Evolutionary conservation across 2,797 vertebrate species (phyloP).

Genomic region (Sebastes hubbsi): DNA sequence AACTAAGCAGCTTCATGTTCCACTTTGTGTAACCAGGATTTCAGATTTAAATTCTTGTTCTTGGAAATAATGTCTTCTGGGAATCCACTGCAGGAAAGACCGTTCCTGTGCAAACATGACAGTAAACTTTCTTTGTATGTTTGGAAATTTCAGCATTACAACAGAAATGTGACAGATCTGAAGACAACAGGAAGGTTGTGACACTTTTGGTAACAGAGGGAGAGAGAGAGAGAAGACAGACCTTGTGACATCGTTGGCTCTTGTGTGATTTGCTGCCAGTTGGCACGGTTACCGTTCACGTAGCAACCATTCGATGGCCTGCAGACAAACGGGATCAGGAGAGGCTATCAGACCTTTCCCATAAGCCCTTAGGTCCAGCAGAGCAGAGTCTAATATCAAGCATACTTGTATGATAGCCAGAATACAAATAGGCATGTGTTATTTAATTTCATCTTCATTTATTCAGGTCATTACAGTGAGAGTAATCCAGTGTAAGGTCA

Average conservation of each 20-base stretch:
- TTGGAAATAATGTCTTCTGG: not conserved
- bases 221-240: not conserved
- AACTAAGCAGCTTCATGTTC: not conserved
- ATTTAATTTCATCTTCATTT: not conserved
- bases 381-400: not conserved
- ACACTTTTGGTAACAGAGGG: not conserved
- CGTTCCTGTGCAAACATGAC: not conserved
- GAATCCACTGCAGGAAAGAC: not conserved
- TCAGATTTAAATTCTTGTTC: not conserved
- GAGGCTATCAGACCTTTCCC: not conserved
- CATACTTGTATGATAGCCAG: not conserved
- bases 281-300: not conserved
- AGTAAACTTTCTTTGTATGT: not conserved
- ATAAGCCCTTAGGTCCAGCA: not conserved
- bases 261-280: not conserved
- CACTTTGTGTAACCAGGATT: not conserved
- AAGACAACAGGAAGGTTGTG: not conserved
- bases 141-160: not conserved
- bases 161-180: not conserved
- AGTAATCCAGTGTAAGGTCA: not conserved
- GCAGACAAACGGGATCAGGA: slow-evolving; percentile 23
- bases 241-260: not conserved
- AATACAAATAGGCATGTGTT: slow-evolving; percentile 13
- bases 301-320: not conserved
- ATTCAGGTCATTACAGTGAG: not conserved